Percentiles rank a stretch among this genome's conserved stretches.
Evolutionary conservation across 1,140 invertebrate species (phyloP).

Genomic region (Cheumatopsyche charites): DNA sequence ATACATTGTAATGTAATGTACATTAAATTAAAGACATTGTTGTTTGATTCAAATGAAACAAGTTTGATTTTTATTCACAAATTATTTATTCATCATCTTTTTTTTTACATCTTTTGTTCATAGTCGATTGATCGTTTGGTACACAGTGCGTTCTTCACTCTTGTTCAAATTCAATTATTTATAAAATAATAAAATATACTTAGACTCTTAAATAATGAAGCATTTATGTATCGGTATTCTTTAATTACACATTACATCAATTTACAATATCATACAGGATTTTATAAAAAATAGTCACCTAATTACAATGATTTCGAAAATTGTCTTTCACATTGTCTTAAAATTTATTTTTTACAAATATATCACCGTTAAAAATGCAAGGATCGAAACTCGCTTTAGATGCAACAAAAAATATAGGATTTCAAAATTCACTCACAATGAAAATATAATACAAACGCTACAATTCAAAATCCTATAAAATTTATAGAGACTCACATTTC

Average conservation of each 20-base stretch:
- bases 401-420: too few relatives aligned
- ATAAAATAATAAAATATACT: constrained; percentile 36
- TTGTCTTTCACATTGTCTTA: constrained; percentile 7
- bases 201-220: constrained; percentile 35
- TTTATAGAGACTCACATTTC: too few relatives aligned
- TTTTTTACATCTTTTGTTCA: constrained; percentile 28
- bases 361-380: constrained; percentile 5
- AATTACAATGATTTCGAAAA: constrained; percentile 19
- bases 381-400: too few relatives aligned
- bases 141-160: not conserved
- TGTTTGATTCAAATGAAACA: not conserved
- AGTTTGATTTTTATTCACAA: constrained; percentile 13
- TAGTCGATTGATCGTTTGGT: constrained; percentile 12
- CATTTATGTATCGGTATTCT: constrained; percentile 22
- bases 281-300: constrained; percentile 34
- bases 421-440: too few relatives aligned
- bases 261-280: constrained; percentile 36
- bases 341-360: constrained; percentile 11
- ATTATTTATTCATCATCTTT: constrained; percentile 37
- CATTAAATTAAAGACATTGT: too few relatives aligned
- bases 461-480: too few relatives aligned
- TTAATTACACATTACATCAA: constrained; percentile 37
- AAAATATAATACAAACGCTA: too few relatives aligned
- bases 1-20: too few relatives aligned
- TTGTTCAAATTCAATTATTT: constrained; percentile 14